A percentile compares a stretch with the other conserved stretches of the same genome.
Evolutionary conservation across 2,113 vertebrate species (phyloP).

Genomic region (Onychostoma macrolepis): DNA sequence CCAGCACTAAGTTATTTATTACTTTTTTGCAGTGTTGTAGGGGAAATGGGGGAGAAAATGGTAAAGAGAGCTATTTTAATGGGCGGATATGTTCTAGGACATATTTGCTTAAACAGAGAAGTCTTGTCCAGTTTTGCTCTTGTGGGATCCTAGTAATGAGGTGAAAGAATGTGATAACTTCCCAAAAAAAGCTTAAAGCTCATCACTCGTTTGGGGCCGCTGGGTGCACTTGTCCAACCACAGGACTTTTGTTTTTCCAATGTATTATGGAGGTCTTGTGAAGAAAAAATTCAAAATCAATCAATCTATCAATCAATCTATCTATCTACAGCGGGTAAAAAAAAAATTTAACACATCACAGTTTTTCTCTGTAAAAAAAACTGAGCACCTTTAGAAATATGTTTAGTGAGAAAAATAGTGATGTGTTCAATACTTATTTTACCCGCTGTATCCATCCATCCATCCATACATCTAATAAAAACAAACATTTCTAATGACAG

Average conservation of each 20-base stretch:
- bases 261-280: not conserved
- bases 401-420: too few relatives aligned
- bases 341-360: too few relatives aligned
- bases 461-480: not conserved
- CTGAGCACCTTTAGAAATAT: too few relatives aligned
- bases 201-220: not conserved
- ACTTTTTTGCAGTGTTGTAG: not conserved
- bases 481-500: not conserved
- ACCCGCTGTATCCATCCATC: too few relatives aligned
- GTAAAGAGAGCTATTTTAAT: not conserved
- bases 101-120: not conserved
- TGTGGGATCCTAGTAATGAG: not conserved
- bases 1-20: not conserved
- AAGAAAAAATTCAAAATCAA: too few relatives aligned
- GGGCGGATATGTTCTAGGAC: not conserved
- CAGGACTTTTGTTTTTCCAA: not conserved
- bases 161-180: not conserved
- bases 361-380: too few relatives aligned
- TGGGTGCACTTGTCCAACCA: not conserved
- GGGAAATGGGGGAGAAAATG: not conserved
- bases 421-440: too few relatives aligned
- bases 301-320: too few relatives aligned
- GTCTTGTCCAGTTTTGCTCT: not conserved
- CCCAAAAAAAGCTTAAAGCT: not conserved
- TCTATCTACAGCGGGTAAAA: too few relatives aligned